Percentiles rank a stretch among this genome's conserved stretches.
Conservation (phyloP, 2,113 vertebrate species). For the Ochotona curzoniae region DNA sequence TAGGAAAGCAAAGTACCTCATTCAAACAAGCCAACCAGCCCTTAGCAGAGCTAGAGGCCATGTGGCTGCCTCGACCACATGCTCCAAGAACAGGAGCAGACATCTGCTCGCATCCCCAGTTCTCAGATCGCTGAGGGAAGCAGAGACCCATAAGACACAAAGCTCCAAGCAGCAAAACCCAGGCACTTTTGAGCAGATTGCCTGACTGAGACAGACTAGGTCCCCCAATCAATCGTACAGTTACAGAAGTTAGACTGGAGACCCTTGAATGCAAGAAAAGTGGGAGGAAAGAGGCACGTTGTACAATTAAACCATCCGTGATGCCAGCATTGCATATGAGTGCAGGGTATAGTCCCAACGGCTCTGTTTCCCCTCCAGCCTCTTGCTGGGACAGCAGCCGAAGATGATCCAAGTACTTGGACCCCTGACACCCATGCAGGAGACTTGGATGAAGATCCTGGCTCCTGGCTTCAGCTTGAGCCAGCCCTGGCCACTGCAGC, state of each 20-base stretch:
- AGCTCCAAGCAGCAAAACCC: neutral
- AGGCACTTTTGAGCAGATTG: neutral
- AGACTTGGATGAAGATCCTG: too few relatives aligned
- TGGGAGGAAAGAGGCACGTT: neutral
- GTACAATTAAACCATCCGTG: neutral
- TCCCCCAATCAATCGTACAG: neutral
- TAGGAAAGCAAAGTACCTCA: neutral
- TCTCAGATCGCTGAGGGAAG: neutral
- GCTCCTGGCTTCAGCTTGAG: too few relatives aligned
- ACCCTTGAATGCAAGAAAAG: neutral
- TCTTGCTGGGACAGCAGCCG: too few relatives aligned
- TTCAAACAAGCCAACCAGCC: neutral
- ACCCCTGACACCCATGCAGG: too few relatives aligned
- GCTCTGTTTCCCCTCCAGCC: too few relatives aligned
- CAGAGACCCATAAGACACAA: neutral
- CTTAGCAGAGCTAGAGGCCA: neutral
- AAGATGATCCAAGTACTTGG: too few relatives aligned
- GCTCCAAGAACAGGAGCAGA: too few relatives aligned
- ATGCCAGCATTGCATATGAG: too few relatives aligned
- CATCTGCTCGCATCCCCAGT: neutral
- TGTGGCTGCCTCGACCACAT: neutral
- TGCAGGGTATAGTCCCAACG: too few relatives aligned
- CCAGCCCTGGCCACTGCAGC: too few relatives aligned
- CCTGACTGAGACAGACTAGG: neutral
- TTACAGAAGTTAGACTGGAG: neutral